These are phyloP conservation scores for Drosophila auraria DNA, from an alignment of 1,140 invertebrate genomes.

Conservation along the genomic window DNA sequence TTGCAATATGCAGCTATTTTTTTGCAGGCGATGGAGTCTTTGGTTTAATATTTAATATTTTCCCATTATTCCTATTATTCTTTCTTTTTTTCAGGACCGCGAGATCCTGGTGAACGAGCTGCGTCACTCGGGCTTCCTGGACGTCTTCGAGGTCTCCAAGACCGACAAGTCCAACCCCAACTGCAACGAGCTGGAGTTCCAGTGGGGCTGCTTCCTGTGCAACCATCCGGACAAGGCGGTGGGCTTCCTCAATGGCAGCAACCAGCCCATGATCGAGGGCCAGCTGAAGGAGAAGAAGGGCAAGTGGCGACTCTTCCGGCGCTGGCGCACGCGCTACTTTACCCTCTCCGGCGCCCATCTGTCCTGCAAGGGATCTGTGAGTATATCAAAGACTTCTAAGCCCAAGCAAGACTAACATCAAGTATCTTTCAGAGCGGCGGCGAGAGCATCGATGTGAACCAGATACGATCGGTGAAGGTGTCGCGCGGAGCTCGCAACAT, in stretches of 20 bases:
- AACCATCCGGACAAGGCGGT: slow-evolving; percentile 95
- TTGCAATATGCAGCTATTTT: too few relatives aligned
- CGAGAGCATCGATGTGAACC: slow-evolving; percentile 93
- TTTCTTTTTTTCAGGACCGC: slow-evolving; percentile 88
- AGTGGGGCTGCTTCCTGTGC: slow-evolving; percentile 87
- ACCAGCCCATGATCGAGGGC: slow-evolving; percentile 93
- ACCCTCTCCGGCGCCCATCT: slow-evolving; percentile 96
- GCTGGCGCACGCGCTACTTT: slow-evolving; percentile 97
- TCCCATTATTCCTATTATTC: background rate
- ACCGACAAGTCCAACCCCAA: slow-evolving; percentile 83
- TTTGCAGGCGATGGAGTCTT: too few relatives aligned
- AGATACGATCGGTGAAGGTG: slow-evolving; percentile 96
- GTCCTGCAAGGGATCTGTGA: slow-evolving; percentile 94
- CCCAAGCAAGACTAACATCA: background rate
- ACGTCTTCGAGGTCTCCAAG: slow-evolving; percentile 93
- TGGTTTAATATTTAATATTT: background rate
- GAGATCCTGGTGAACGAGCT: slow-evolving; percentile 94
- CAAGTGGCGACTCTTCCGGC: slow-evolving; percentile 94
- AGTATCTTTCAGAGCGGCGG: slow-evolving; percentile 87
- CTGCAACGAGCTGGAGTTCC: slow-evolving; percentile 85
- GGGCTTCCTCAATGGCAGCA: slow-evolving; percentile 91
- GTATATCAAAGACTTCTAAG: slow-evolving; percentile 56
- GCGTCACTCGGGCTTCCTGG: slow-evolving; percentile 94
- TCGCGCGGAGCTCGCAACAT: slow-evolving; percentile 93
- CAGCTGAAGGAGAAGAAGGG: slow-evolving; percentile 98